phyloP scores from a whole-genome alignment of 1,140 invertebrate genomes.

The Schlechtendalia chinensis region DNA sequence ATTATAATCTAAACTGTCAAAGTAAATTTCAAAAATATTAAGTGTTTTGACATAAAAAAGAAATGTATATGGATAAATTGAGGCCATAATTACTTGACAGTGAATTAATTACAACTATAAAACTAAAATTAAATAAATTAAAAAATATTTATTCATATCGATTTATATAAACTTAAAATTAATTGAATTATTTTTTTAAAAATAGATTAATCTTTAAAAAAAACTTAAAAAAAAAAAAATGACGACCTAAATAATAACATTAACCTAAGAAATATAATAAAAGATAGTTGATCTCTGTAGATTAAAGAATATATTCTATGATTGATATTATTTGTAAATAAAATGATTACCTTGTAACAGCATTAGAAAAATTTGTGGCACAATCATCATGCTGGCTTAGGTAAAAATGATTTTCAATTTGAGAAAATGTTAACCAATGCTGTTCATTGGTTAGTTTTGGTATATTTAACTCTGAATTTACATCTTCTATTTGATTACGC shows the following conservation, averaged over 20 bases:
- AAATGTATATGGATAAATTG: too few relatives aligned
- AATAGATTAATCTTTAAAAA: too few relatives aligned
- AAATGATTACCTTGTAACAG: conserved; percentile 51
- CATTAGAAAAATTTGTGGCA: conserved; percentile 54
- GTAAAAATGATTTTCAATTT: conserved; percentile 62
- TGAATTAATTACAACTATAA: too few relatives aligned
- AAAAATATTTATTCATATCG: too few relatives aligned
- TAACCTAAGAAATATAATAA: background rate
- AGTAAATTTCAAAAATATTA: too few relatives aligned
- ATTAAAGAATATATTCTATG: background rate
- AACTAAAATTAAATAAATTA: too few relatives aligned
- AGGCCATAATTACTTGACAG: too few relatives aligned
- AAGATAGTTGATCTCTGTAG: background rate
- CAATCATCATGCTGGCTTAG: conserved; percentile 57
- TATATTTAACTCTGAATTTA: conserved; percentile 60
- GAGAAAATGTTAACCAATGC: conserved; percentile 59
- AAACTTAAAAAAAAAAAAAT: too few relatives aligned
- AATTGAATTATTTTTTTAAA: too few relatives aligned
- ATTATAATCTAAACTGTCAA: too few relatives aligned
- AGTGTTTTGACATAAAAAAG: too few relatives aligned
- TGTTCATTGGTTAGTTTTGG: conserved; percentile 58
- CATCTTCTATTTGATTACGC: conserved; percentile 68
- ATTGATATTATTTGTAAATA: background rate
- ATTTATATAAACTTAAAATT: too few relatives aligned
- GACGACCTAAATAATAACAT: background rate